Base-by-base conservation (phyloP, 2,113 vertebrate genomes). In the Setophaga coronata region DNA sequence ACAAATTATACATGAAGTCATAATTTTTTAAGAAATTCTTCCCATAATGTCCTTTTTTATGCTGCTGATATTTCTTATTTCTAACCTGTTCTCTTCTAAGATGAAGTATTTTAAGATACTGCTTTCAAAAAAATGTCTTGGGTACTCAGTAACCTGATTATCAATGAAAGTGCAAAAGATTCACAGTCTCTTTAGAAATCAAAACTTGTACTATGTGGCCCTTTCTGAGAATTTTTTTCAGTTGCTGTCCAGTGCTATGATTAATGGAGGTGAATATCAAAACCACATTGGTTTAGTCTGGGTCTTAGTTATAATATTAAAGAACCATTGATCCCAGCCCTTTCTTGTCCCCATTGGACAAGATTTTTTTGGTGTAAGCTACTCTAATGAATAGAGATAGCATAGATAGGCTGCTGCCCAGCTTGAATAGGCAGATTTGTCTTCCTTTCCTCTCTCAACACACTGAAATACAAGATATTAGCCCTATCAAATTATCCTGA, bases 11-110 rank as follows among this genome's bases (percentile, higher is more conserved):
- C 82, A 78, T 66, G 45, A 33, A 47, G 23, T 84, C 79, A 61
- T 91, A 6, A 91, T 89, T 81, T 61, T 79, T 96, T 70, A 87
- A 91, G 58, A 80, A 94, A 89, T 95, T 95, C 54, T 94, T 85
- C 26, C 56, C 57, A 80, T 89, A 54, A 43, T 38, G 34, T 53
- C 16, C 19, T 85, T 36, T 51, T 81, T 74, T 64, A 58, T 69
- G 56, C 12, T 11, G 10, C 31, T 28, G 34, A 12, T 50, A 4
- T 57, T 94, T 88, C 51, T 76, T 89, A 62, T 50, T 94, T 61
- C 80, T 73, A 53, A 78, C 17, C 14, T 79, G 14, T 84, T 91
- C 57, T 90, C 18, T 80, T 82, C 36, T 47, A 81, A 91, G 51
- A 74, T 66, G 53, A 87, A 70, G 31, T 87, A 51, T 78, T 81